phyloP scores from a whole-genome alignment of 2,113 vertebrate genomes.

The Channa maculata region DNA sequence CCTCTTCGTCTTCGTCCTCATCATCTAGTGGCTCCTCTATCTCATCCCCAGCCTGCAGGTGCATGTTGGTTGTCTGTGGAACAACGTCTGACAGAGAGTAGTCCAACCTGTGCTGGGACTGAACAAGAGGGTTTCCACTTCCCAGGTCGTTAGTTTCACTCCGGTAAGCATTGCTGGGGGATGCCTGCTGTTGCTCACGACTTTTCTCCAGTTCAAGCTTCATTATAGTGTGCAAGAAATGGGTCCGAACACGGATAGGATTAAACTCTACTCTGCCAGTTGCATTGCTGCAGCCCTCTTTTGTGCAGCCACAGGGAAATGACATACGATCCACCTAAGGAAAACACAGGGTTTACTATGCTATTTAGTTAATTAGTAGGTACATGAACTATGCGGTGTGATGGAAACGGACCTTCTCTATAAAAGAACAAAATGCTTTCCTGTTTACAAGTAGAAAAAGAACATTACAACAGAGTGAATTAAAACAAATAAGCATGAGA shows the following conservation, averaged over 20 bases:
- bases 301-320: constrained; percentile 97
- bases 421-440: not conserved
- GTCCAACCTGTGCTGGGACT: constrained; percentile 88
- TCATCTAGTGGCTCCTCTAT: constrained; percentile 91
- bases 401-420: not conserved
- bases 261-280: constrained; percentile 98
- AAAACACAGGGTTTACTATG: constrained; percentile 52
- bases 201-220: constrained; percentile 98
- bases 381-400: not conserved
- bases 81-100: constrained; percentile 89
- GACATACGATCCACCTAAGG: constrained; percentile 98
- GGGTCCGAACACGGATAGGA: constrained; percentile 98
- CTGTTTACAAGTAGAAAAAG: constrained; percentile 15
- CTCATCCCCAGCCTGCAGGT: constrained; percentile 89
- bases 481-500: not conserved
- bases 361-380: not conserved
- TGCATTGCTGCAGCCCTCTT: constrained; percentile 97
- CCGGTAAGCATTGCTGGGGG: constrained; percentile 89
- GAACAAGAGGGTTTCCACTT: constrained; percentile 84
- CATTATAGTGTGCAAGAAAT: constrained; percentile 99
- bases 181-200: constrained; percentile 90
- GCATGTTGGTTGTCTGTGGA: constrained; percentile 88
- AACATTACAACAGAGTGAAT: not conserved
- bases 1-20: constrained; percentile 86
- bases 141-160: constrained; percentile 85